Evolutionary conservation across 2,888 invertebrate species (phyloP).

Genomic region (Amiota minor): DNA sequence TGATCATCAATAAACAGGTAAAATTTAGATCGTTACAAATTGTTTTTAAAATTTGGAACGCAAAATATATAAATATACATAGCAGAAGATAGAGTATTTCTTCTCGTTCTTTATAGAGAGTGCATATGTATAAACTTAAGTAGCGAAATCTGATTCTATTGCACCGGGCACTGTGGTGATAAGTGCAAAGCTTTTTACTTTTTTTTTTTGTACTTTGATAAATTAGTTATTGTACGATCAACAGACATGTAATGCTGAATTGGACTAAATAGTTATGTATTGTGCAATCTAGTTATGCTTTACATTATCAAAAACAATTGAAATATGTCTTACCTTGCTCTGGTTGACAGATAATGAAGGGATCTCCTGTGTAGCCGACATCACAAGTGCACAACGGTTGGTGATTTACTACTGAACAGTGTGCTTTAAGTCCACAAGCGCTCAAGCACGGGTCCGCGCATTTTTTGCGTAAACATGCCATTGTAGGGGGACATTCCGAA

Average conservation of each 20-base stretch:
- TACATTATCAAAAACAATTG: not conserved
- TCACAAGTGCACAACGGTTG: constrained; percentile 78
- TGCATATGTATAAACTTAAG: too few relatives aligned
- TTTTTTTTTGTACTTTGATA: not conserved
- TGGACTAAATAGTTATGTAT: too few relatives aligned
- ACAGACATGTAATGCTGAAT: too few relatives aligned
- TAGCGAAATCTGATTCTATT: too few relatives aligned
- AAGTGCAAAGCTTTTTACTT: too few relatives aligned
- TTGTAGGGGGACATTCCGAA: constrained; percentile 82
- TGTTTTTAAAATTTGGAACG: too few relatives aligned
- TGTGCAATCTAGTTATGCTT: constrained; percentile 42
- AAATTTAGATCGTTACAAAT: too few relatives aligned
- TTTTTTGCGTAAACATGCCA: constrained; percentile 83
- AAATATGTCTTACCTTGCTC: constrained; percentile 70
- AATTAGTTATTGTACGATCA: not conserved
- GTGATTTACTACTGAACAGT: constrained; percentile 77
- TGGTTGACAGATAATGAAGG: constrained; percentile 75
- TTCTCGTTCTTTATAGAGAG: too few relatives aligned
- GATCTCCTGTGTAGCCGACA: constrained; percentile 76
- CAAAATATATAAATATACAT: too few relatives aligned
- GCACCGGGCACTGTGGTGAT: too few relatives aligned
- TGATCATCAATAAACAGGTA: too few relatives aligned
- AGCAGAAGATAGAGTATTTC: too few relatives aligned
- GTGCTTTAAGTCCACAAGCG: constrained; percentile 78
- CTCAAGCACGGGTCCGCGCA: constrained; percentile 83